Conservation (phyloP, 2,888 invertebrate species). For the Caenorhabditis macrosperma region DNA sequence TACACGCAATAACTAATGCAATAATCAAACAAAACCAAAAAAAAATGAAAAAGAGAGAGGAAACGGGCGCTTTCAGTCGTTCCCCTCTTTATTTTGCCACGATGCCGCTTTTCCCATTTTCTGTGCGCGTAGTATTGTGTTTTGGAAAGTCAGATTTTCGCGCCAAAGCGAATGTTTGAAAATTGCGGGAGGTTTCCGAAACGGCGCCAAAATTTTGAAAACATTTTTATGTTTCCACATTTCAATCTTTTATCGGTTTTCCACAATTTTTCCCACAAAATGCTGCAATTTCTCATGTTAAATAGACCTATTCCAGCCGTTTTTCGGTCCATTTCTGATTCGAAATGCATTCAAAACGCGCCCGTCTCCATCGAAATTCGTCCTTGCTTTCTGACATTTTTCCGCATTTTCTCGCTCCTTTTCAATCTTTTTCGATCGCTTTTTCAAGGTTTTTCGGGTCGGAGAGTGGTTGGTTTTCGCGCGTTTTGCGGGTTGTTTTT, state of each 20-base stretch:
- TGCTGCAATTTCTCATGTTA: background rate
- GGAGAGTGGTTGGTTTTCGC: conserved; percentile 15
- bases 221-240: no score
- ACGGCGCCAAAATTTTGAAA: no score
- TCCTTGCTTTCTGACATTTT: background rate
- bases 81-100: no score
- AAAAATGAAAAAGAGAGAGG: conserved; percentile 8
- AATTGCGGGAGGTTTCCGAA: background rate
- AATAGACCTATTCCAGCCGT: background rate
- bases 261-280: background rate
- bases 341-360: background rate
- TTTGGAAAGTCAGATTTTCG: background rate
- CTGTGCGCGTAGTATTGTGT: background rate
- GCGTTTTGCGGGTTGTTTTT: conserved; percentile 21
- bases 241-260: background rate
- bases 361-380: background rate
- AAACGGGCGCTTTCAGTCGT: no score
- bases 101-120: background rate
- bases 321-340: background rate
- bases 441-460: conserved; percentile 34
- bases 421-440: background rate
- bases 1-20: conserved; percentile 18
- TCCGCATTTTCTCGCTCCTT: conserved; percentile 22
- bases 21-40: conserved; percentile 25
- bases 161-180: background rate